Evolutionary conservation across 2,797 vertebrate species (phyloP), one percentile per base, ranked within the genome.

Genomic region (Danio aesculapii): DNA sequence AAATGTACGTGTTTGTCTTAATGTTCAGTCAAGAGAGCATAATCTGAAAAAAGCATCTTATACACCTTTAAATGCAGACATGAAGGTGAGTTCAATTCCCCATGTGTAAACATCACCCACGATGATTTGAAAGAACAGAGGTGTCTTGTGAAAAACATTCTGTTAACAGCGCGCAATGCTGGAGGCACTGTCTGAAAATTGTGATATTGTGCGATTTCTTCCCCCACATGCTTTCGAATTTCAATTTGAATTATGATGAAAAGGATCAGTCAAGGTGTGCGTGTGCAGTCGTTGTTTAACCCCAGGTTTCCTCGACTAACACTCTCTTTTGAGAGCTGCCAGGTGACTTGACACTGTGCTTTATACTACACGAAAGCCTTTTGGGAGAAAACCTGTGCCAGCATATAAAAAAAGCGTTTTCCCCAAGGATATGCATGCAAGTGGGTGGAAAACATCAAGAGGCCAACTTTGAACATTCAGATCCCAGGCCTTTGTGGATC

Each of bases 181-280:
- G 87, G 86, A 94, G 93, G 92, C 93, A 50, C 68, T 73, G 69
- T 86, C 88, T 86, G 88, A 86, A 87, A 87, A 88, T 88, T 94
- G 92, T 94, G 93, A 94, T 94, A 91, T 92, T 89, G 88, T 85
- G 90, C 88, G 43, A 91, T 94, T 94, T 93, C 62, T 77, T 62
- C 19, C 57, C 66, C 67, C 80, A 64, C 86, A 89, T 89, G 90
- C 89, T 91, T 94, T 92, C 85, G 89, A 89, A 90, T 92, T 92
- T 90, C 85, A 92, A 90, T 93, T 93, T 92, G 91, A 94, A 91
- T 91, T 90, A 87, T 90, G 89, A 93, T 93, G 89, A 92, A 92
- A 93, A 88, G 91, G 83, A 91, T 89, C 75, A 85, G 77, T 83
- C 71, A 77, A 84, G 62, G 81, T 89, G 83, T 86, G 82, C n/a